Evolutionary conservation across 2,113 vertebrate genomes (phyloP).

Genomic region (Canis aureus): DNA sequence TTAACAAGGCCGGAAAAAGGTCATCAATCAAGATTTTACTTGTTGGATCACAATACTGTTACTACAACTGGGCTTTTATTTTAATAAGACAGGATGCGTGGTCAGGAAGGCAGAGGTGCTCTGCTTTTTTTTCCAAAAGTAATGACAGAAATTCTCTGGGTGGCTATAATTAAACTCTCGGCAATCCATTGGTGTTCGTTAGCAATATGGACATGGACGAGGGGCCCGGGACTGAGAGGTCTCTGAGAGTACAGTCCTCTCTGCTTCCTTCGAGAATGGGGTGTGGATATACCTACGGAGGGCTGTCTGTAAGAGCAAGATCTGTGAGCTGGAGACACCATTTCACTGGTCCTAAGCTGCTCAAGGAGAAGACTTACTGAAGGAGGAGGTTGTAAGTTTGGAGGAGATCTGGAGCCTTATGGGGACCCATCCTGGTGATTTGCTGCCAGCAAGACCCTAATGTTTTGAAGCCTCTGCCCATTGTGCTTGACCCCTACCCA

Average conservation of each 20-base stretch:
- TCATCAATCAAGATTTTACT: not conserved
- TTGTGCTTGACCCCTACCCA: fast-evolving
- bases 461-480: not conserved
- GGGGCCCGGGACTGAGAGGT: fast-evolving
- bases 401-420: not conserved
- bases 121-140: not conserved
- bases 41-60: not conserved
- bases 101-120: not conserved
- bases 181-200: fast-evolving
- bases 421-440: not conserved
- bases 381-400: fast-evolving
- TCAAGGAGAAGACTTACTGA: not conserved
- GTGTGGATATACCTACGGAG: fast-evolving
- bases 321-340: not conserved
- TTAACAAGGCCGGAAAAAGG: not conserved
- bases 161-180: not conserved
- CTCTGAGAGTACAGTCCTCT: not conserved
- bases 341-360: not conserved
- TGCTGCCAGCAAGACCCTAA: not conserved
- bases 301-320: not conserved
- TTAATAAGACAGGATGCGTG: fast-evolving
- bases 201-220: not conserved
- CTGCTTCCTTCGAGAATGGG: fast-evolving
- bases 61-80: not conserved
- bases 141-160: not conserved